A percentile compares a stretch with the other conserved stretches of the same genome.
phyloP scores from a whole-genome alignment of 2,797 vertebrate genomes.

The Acanthopagrus latus region DNA sequence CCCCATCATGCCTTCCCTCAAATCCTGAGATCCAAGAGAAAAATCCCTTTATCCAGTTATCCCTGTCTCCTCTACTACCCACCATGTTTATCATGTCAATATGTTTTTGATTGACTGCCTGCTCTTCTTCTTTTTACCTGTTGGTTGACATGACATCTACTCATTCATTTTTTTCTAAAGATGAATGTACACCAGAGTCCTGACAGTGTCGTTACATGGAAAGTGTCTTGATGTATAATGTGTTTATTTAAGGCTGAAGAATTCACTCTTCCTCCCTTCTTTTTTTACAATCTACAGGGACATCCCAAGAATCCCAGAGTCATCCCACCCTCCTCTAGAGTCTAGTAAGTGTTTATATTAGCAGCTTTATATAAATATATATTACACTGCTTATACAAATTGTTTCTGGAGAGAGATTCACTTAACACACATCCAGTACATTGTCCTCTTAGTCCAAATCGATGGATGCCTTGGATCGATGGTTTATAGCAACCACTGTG shows the following conservation, averaged over 20 bases:
- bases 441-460: neutral
- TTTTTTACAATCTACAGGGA: conserved; percentile 85
- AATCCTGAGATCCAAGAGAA: conserved; percentile 42
- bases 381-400: neutral
- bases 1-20: conserved; percentile 52
- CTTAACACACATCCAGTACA: neutral
- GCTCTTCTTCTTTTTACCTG: conserved; percentile 22
- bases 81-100: conserved; percentile 32
- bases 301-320: conserved; percentile 97
- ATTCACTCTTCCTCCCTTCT: conserved; percentile 4
- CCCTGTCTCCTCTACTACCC: conserved; percentile 31
- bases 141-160: conserved; percentile 22
- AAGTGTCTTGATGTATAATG: neutral
- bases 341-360: conserved; percentile 90
- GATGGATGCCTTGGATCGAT: neutral
- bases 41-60: conserved; percentile 20
- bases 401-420: neutral
- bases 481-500: neutral
- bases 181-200: conserved; percentile 38
- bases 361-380: neutral
- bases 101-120: conserved; percentile 28
- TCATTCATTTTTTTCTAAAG: conserved; percentile 41
- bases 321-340: conserved; percentile 96
- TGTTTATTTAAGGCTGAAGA: neutral
- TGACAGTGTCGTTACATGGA: conserved; percentile 23